Base-by-base conservation (phyloP, 2,888 invertebrate species). In the Sesia bembeciformis region DNA sequence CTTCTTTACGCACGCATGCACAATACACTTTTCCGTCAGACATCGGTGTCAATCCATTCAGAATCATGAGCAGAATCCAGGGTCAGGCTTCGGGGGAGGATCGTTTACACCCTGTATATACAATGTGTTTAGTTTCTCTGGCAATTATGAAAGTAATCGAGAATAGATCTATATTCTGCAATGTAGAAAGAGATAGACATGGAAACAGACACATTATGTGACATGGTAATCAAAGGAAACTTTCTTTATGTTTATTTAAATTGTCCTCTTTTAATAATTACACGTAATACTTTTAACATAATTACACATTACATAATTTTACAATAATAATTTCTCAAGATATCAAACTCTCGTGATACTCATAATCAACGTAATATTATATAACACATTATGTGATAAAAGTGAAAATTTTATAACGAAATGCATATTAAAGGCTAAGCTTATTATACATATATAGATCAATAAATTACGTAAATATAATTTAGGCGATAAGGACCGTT, bases 271-370 rank as follows among this genome's bases (percentile, higher is more conserved):
- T 89, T 86, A 86, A 87, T 89, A 87, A 85, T 89, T 88, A 88
- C 85, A 86, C 77, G 78, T 89, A 87, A 88, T 89, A 88, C 85
- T 87, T 87, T 80, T 86, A 89, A 89, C 88, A 87, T 87, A 87
- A 87, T 89, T 88, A 89, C 87, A 89, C 81, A 67, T 78, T 87
- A 87, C 83, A 84, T 82, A 78, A 46, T 46, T 46, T 5, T 86
- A 86, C 84, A 87, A 87, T 87, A 84, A 86, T 85, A 86, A 85
- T 86, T 86, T 87, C 83, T 83, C 82, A 82, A 81, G 82, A 83
- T 81, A 81, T 83, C 83, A 80, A 86, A 85, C 84, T 82, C 80
- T 82, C 76, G 78, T 76, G 81, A 82, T 78, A 78, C 71, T 79
- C 78, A 76, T 76, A 80, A 78, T 82, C 82, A 87, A 88, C 82